Evolutionary conservation across 2,797 vertebrate species (phyloP), one percentile per base, ranked within the genome.

Genomic region (Sebastes aleutianus): DNA sequence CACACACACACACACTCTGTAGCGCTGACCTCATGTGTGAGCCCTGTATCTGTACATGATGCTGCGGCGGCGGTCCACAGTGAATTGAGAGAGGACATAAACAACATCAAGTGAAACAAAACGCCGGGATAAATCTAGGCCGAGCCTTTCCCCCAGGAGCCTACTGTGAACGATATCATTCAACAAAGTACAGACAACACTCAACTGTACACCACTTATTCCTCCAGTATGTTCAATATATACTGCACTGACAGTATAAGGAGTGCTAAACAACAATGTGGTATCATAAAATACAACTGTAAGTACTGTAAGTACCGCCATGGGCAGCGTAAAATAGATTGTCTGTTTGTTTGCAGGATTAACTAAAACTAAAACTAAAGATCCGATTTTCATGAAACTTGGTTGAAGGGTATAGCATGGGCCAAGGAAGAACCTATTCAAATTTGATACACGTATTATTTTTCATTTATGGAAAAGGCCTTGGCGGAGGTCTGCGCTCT

Each of bases 31-130:
- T 79, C 26, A 58, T 79, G 66, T 34, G 31, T 76, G 39, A 81
- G 76, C 62, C 47, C 24, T 20, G 54, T 24, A 47, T 76, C 74
- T 78, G 61, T 57, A 57, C 80, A 56, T 50, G 43, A 67, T 75
- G 58, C 57, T 72, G 65, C 22, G 12, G 57, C 12, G 2, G 76
- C 31, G 7, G 75, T 88, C 84, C 84, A 58, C 76, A 22, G 76
- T 72, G 80, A 77, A 32, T 81, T 76, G 53, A 78, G 56, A 24
- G 66, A 86, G 79, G 84, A 86, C 76, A 85, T 75, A 75, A 87
- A 88, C 82, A 87, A 86, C 77, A 87, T 90, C 74, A 86, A 87
- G 76, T 79, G 79, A 86, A 91, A 89, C 87, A 84, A 91, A 91
- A 83, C 4, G 57, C 76, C 13, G 24, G 74, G 75, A 71, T 83